Conservation (phyloP, 2,113 vertebrate species). For the Corvus cornix region DNA sequence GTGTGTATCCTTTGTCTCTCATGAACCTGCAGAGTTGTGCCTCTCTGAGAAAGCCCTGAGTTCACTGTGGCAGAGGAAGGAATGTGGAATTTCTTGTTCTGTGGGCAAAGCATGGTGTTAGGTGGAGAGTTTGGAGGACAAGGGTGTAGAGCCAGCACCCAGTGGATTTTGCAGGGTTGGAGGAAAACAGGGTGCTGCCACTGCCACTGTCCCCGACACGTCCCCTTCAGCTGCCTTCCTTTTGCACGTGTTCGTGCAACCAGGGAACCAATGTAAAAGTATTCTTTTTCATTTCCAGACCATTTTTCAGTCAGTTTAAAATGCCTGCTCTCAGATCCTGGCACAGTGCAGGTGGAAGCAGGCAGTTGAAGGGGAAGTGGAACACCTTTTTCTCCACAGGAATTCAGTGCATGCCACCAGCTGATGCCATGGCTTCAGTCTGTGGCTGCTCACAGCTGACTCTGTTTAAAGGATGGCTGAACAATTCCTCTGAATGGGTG, state of each 20-base stretch:
- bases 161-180: neutral
- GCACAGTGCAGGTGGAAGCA: neutral
- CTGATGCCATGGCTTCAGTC: neutral
- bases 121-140: neutral
- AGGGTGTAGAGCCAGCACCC: neutral
- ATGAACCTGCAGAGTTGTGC: neutral
- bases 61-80: neutral
- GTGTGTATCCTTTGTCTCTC: neutral
- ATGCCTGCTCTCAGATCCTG: rapidly evolving
- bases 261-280: neutral
- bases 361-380: neutral
- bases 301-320: neutral
- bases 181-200: neutral
- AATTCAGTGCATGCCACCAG: rapidly evolving
- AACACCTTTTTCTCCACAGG: neutral
- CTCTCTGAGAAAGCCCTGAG: neutral
- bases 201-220: rapidly evolving
- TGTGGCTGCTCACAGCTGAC: neutral
- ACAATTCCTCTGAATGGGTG: neutral
- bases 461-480: neutral
- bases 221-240: neutral
- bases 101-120: neutral
- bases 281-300: neutral
- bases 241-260: neutral
- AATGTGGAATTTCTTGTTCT: neutral